Evolutionary conservation across 2,888 invertebrate genomes (phyloP), one percentile per base, ranked within the genome.

Genomic region (Zelleria hepariella): DNA sequence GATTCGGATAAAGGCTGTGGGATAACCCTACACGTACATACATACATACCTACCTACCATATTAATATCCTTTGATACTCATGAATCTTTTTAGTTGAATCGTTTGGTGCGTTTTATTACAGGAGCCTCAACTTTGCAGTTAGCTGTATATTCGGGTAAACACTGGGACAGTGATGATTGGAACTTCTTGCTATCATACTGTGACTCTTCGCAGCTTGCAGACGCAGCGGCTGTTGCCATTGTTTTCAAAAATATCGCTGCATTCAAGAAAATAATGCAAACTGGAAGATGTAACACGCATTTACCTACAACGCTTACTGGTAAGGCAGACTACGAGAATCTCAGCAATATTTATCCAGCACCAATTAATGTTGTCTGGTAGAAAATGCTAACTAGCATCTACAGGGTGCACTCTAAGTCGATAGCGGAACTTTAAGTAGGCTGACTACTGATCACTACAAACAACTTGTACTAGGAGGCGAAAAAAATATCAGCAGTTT

Each of bases 141-240:
- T 87, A 54, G 88, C 87, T 1, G 86, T 88, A 21, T 88, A 75
- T 67, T 84, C 87, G 23, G 76, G 75, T 21, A 65, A 75, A 59
- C 74, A 83, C 60, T 88, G 88, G 88, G 69, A 77, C 24, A 69
- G 68, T 5, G 76, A 83, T 57, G 70, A 74, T 57, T 88, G 88
- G 88, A 67, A 67, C 20, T 79, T 80, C 61, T 68, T 88, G 56
- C 63, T 88, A 26, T 84, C 87, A 8, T 83, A 75, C 66, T 86
- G 81, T 62, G 86, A 87, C 69, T 86, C 87, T 26, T 87, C 86
- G 42, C 87, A 88, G 71, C 67, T 88, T 65, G 88, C 87, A 20
- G 88, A 88, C 62, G 88, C 83, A 15, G 88, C 86, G 42, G 88
- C 86, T 26, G 85, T 88, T 20, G 87, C 87, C 10, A 79, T 87